Evolutionary conservation across 1,140 invertebrate species (phyloP), one percentile per base, ranked within the genome.

Genomic region (Lepidurus apus): DNA sequence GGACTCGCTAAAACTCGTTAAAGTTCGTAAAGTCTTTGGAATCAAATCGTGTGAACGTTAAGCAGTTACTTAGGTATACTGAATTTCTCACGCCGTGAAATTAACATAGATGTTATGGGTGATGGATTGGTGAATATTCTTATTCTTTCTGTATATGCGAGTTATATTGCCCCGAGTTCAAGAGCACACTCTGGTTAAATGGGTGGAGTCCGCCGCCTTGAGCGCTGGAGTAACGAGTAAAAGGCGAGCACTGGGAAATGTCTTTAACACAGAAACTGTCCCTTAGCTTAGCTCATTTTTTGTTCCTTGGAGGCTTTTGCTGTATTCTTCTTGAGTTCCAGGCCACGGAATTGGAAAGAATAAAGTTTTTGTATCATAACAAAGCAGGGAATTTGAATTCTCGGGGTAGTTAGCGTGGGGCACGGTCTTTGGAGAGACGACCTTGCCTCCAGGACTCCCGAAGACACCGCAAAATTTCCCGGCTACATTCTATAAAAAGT

Each of bases 101-200:
- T 34, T 0, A 34, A 4, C 34, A 34, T 34, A 34, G 4, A 34
- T 34, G 13, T 65, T 13, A 65, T 65, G 4, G 53, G 21, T 65
- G 53, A 65, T n/a, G 7, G 21, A 11, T 7, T 65, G 47, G 21
- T 65, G 21, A n/a, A 65, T 34, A 34, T 65, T 65, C 13, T 8
- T 21, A 65, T 9, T 65, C 53, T 7, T 21, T 65, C n/a, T 65
- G 34, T 7, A 1, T 21, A 17, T 17, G 53, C 53, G 53, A 21
- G 13, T 21, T 65, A 65, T 65, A 65, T n/a, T 65, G 53, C 53
- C 53, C 21, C 53, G 21, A 65, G 53, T 65, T 65, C 53, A 65
- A 65, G 53, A 65, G 53, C 53, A 65, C 53, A 13, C 53, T 21
- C 3, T 65, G 4, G 34, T 65, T 65, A 11, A 65, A 65, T 65